These are phyloP conservation scores for Macropis europaea DNA, from an alignment of 2,888 invertebrate species.

Conservation along the genomic window DNA sequence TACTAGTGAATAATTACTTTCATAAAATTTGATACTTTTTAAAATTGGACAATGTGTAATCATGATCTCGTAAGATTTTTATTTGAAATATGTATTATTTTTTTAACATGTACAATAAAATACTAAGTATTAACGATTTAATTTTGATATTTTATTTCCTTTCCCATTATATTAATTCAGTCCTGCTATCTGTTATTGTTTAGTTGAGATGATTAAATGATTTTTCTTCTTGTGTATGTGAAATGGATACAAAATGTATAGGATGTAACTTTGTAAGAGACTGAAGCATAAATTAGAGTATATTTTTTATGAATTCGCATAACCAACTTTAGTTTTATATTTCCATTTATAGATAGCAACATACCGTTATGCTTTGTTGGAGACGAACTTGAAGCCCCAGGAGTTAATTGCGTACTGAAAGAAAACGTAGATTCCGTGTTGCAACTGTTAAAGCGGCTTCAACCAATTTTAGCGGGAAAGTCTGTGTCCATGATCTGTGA, in stretches of 20 bases:
- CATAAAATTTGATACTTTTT: conserved; percentile 9
- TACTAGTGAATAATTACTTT: background rate
- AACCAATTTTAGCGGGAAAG: conserved; percentile 84
- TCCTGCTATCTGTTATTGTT: conserved; percentile 22
- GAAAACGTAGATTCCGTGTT: conserved; percentile 84
- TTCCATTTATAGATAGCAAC: conserved; percentile 79
- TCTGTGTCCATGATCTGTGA: conserved; percentile 83
- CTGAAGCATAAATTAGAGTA: background rate
- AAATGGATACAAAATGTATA: background rate
- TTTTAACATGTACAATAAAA: conserved; percentile 79
- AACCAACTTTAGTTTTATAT: conserved; percentile 28
- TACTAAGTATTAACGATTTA: conserved; percentile 76
- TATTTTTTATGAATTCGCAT: conserved; percentile 3
- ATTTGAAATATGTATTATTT: conserved; percentile 62
- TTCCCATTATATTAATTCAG: conserved; percentile 61
- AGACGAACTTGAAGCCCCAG: conserved; percentile 81
- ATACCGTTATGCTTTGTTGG: conserved; percentile 82
- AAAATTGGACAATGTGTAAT: conserved; percentile 32
- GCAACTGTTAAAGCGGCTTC: conserved; percentile 84
- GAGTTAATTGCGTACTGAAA: conserved; percentile 85
- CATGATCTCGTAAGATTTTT: conserved; percentile 36
- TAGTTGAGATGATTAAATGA: background rate
- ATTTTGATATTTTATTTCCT: conserved; percentile 74
- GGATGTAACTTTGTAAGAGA: background rate
- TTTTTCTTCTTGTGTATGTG: background rate